Percentiles rank a stretch among this genome's conserved stretches.
These are phyloP conservation scores for Takifugu ocellatus DNA, from an alignment of 2,797 vertebrate genomes.

Conservation along the genomic window DNA sequence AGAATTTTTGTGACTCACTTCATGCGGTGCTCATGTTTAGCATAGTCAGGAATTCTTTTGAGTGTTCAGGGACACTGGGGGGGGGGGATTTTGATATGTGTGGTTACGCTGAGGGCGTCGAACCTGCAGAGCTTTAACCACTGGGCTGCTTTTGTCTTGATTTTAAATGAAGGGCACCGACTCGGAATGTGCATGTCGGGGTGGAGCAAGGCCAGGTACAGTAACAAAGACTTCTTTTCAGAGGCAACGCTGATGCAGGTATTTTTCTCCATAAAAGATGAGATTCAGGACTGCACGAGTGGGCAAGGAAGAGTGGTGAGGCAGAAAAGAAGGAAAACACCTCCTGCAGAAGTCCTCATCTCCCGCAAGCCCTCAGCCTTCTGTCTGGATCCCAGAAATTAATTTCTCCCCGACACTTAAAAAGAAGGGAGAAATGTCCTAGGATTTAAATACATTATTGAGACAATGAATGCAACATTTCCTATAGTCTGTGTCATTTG, in stretches of 20 bases:
- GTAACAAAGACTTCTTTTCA: slow-evolving; percentile 44
- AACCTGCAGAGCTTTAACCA: slow-evolving; percentile 25
- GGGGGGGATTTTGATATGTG: slow-evolving; percentile 33
- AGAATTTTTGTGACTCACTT: slow-evolving; percentile 38
- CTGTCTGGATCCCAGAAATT: slow-evolving; percentile 36
- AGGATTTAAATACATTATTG: slow-evolving; percentile 53
- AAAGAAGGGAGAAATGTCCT: slow-evolving; percentile 15
- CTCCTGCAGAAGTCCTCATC: slow-evolving; percentile 33
- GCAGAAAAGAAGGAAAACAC: slow-evolving; percentile 31
- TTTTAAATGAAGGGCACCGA: slow-evolving; percentile 54
- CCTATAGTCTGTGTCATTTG: slow-evolving; percentile 16
- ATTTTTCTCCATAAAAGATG: slow-evolving; percentile 51
- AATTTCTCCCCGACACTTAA: slow-evolving; percentile 26
- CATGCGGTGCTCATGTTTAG: slow-evolving; percentile 40
- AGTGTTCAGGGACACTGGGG: slow-evolving; percentile 21
- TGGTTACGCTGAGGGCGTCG: slow-evolving; percentile 15
- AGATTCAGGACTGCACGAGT: slow-evolving; percentile 24
- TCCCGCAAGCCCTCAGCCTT: slow-evolving; percentile 12
- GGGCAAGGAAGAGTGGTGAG: slow-evolving; percentile 18
- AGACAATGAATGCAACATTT: slow-evolving; percentile 53
- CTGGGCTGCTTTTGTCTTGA: slow-evolving; percentile 45
- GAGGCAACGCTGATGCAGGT: slow-evolving; percentile 36
- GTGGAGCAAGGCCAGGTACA: slow-evolving; percentile 42
- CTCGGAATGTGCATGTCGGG: slow-evolving; percentile 32
- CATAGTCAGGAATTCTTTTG: slow-evolving; percentile 39